These are phyloP conservation scores for Eupeodes latifasciatus DNA, from an alignment of 2,888 invertebrate species.

Conservation along the genomic window DNA sequence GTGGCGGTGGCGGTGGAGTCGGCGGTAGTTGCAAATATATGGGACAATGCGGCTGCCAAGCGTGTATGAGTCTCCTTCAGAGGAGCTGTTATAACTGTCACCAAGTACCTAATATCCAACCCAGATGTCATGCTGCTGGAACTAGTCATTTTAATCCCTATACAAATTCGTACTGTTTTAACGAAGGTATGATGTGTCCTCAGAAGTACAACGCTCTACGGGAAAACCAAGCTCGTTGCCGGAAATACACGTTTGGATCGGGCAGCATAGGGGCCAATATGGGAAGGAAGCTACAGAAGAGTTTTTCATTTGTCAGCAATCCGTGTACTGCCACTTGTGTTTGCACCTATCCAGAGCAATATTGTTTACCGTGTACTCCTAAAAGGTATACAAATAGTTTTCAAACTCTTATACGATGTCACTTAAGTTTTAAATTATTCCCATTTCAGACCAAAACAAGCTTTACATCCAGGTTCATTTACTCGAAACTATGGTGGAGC, in stretches of 20 bases:
- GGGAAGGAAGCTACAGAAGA: slow-evolving; percentile 83
- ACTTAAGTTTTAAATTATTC: background rate
- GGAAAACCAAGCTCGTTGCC: slow-evolving; percentile 47
- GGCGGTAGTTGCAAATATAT: slow-evolving; percentile 77
- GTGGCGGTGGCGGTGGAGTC: slow-evolving; percentile 79
- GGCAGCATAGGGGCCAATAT: slow-evolving; percentile 81
- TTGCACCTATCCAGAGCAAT: slow-evolving; percentile 80
- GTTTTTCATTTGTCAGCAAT: slow-evolving; percentile 83
- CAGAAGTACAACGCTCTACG: slow-evolving; percentile 57
- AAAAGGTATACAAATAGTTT: slow-evolving; percentile 65
- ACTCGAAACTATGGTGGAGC: slow-evolving; percentile 76
- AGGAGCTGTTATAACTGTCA: slow-evolving; percentile 76
- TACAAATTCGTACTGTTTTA: slow-evolving; percentile 65
- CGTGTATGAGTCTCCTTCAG: slow-evolving; percentile 64
- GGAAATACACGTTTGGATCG: slow-evolving; percentile 80
- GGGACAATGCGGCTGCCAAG: slow-evolving; percentile 62
- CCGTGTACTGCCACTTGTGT: slow-evolving; percentile 81
- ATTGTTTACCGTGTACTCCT: slow-evolving; percentile 64
- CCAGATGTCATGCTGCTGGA: slow-evolving; percentile 60
- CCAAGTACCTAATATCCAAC: slow-evolving; percentile 69
- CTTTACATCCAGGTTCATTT: slow-evolving; percentile 47
- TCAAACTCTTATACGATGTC: too few species aligned
- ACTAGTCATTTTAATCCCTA: slow-evolving; percentile 65
- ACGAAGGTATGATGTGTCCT: slow-evolving; percentile 64
- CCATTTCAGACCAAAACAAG: slow-evolving; percentile 57